phyloP scores from a whole-genome alignment of 2,113 vertebrate genomes.

The Excalfactoria chinensis region DNA sequence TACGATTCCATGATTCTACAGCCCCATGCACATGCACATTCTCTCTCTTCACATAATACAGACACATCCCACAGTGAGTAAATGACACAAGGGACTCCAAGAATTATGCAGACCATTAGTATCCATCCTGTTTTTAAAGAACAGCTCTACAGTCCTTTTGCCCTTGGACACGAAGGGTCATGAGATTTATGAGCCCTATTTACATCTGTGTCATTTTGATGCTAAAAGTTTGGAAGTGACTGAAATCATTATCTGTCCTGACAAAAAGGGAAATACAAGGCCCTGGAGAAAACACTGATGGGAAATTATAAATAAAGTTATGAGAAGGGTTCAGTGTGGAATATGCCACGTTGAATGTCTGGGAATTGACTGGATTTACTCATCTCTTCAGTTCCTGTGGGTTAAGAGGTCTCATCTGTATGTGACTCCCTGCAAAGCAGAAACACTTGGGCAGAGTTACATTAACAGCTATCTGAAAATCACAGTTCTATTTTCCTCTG shows the following conservation, averaged over 20 bases:
- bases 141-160: neutral
- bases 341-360: neutral
- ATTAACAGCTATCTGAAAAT: neutral
- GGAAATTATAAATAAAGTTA: slow-evolving; percentile 6
- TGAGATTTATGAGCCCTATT: neutral
- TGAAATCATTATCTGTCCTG: neutral
- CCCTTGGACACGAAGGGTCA: accelerated
- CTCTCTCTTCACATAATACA: neutral
- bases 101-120: neutral
- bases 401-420: neutral
- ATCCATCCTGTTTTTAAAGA: neutral
- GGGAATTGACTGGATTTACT: neutral
- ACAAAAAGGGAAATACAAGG: neutral
- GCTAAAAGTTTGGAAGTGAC: neutral
- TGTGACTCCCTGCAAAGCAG: neutral
- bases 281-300: neutral
- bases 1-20: neutral
- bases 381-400: neutral
- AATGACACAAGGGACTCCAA: neutral
- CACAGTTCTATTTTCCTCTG: neutral
- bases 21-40: accelerated
- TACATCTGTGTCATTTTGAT: neutral
- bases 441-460: neutral
- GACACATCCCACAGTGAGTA: accelerated
- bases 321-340: neutral